phyloP scores from a whole-genome alignment of 2,888 invertebrate species.

The Cistogaster globosa region DNA sequence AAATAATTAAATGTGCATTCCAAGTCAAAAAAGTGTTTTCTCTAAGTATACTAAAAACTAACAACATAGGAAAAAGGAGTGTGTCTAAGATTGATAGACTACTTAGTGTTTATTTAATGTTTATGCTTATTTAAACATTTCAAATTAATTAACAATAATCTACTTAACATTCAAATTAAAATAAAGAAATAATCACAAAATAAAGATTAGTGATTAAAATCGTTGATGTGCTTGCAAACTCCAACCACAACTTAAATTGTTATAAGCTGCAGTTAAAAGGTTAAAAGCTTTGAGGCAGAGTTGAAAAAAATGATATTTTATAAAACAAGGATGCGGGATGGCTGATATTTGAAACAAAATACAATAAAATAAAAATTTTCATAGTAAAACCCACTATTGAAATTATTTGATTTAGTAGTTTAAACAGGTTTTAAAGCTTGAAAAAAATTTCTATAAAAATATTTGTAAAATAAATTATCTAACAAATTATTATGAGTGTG shows the following conservation, averaged over 20 bases:
- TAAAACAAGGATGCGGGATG: conserved; percentile 80
- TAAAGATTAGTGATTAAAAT: neutral
- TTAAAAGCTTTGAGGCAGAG: conserved; percentile 53
- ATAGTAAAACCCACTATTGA: conserved; percentile 25
- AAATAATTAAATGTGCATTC: neutral
- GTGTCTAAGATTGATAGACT: neutral
- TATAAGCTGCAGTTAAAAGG: conserved; percentile 52
- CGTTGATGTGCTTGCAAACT: neutral
- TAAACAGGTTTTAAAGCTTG: neutral
- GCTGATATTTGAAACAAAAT: conserved; percentile 75
- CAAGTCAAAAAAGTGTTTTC: neutral
- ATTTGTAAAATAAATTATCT: conserved; percentile 8
- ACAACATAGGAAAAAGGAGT: neutral
- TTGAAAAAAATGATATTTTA: conserved; percentile 27
- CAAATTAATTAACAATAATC: conserved; percentile 24
- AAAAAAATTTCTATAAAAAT: neutral
- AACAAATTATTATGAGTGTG: conserved; percentile 47
- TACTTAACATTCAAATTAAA: conserved; percentile 53
- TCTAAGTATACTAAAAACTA: conserved; percentile 9
- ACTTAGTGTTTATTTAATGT: neutral
- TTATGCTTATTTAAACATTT: conserved; percentile 23
- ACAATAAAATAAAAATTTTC: neutral
- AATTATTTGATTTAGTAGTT: neutral
- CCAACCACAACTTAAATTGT: conserved; percentile 16
- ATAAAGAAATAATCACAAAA: conserved; percentile 6